Evolutionary conservation across 2,113 vertebrate genomes (phyloP), one percentile per base, ranked within the genome.

Genomic region (Trichomycterus rosablanca): DNA sequence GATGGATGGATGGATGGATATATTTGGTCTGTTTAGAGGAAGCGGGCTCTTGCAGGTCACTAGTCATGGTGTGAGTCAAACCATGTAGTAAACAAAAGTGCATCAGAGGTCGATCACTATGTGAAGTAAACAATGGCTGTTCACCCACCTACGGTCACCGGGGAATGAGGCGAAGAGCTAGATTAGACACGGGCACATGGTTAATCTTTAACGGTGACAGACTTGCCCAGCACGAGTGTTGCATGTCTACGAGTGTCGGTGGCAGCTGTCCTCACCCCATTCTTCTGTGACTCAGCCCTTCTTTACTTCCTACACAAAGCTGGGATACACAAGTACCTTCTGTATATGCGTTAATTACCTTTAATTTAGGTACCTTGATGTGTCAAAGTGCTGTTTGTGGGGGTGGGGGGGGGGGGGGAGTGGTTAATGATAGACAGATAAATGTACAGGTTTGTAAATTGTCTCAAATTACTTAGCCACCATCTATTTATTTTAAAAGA

Each of bases 191-290:
- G 61, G 48, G n/a, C 40, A 11, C 44, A 18, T 54, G 9, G 24
- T 66, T 68, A 63, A 71, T 73, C 70, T 59, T 67, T 63, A 19
- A 26, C 18, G 32, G 67, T 61, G 75, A 74, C 71, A 72, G 75
- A 72, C 73, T 55, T 42, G 37, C 71, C 19, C 67, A 68, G 69
- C 59, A 15, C 18, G 68, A 45, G n/a, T 3, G 19, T 40, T 69
- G 26, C 22, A 23, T 67, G 66, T 66, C 66, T 64, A 64, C 65
- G 32, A 34, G 5, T 45, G 34, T 56, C 18, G 28, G 58, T 62
- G 62, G 52, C 75, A 77, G 66, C 75, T 77, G 71, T 54, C 74
- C 54, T 32, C 60, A 50, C 66, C 61, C 55, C 44, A 39, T 28
- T 63, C 51, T 67, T 39, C 14, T 49, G 34, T 60, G 55, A 43